Evolutionary conservation across 1,140 invertebrate species (phyloP), one percentile per base, ranked within the genome.

Genomic region (Drosophila subpulchrella): DNA sequence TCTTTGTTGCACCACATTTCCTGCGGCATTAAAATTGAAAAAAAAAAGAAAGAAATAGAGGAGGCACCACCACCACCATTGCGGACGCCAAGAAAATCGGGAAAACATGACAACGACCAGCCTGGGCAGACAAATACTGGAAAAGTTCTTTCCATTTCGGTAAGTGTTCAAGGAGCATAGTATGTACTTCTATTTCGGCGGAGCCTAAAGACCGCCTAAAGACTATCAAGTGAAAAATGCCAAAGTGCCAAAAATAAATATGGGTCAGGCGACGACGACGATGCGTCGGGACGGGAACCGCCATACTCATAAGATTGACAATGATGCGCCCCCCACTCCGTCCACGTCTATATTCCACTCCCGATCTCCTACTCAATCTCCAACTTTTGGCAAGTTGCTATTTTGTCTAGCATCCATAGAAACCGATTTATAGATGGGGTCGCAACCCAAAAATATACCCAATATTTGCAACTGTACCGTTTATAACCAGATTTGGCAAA

Each of bases 121-220:
- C 76, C 61, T 88, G 67, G 83, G 79, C 48, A 75, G 82, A 55
- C 84, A 86, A 51, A 61, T 88, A 74, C 84, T 88, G 83, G 83
- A 88, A 83, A 88, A 89, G 73, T 88, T 88, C 63, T 84, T 88
- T 77, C 79, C 79, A 57, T 89, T 89, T 88, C 83, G 83, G 83
- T 88, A 62, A 88, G 83, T 86, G 48, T 7, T 17, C 7, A 3
- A 5, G n/a, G n/a, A 13, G 41, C 2, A 12, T 20, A 10, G 41
- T 6, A 12, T 46, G 17, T 15, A 20, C 42, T 46, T 46, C 15
- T 20, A 24, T 46, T 20, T 46, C 15, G 42, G 8, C 8, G 24
- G 32, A 8, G 11, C 36, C 11, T 15, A 11, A 46, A 24, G 2
- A 13, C 20, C 10, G 44, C 32, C 44, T 1, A 32, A 32, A 55